Evolutionary conservation across 2,888 invertebrate genomes (phyloP), one percentile per base, ranked within the genome.

Genomic region (Tinea pellionella): DNA sequence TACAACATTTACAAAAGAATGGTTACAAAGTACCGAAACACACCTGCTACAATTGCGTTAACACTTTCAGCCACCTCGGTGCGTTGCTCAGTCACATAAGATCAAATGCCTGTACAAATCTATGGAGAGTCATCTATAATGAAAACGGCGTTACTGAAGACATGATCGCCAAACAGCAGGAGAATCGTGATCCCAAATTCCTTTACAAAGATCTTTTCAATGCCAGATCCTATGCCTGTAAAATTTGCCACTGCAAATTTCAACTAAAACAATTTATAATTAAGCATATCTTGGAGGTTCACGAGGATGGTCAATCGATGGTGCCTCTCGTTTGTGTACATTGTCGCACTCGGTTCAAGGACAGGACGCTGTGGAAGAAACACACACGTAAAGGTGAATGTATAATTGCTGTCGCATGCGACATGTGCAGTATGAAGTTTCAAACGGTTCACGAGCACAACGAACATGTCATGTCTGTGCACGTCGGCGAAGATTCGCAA

Each of bases 31-130:
- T 90, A 59, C 90, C 90, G 0, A 89, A 89, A 65, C 90, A 89
- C 65, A 90, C 90, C 0, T 91, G 90, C 66, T 90, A 90, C 65
- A 89, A 89, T 68, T 91, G 90, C 67, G 89, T 90, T 62, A 77
- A 90, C 29, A 90, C 90, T 0, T 90, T 89, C 63, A 80, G 78
- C 4, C 88, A 88, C 63, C 88, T 88, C 61, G 88, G 88, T 18
- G 88, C 88, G 32, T 66, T 88, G 29, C 75, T 88, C 2, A 88
- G 88, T 65, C 88, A 88, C 64, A 88, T 88, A 88, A 73, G 88
- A 63, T 78, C 87, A 6, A 86, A 88, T 61, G 73, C 78, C 41
- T 88, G 88, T 61, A 88, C 87, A 8, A 77, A 88, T 68, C 69
- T 87, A 19, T 88, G 88, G 88, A 88, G 84, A 69, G 76, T 88